Percentiles rank a stretch among this genome's conserved stretches.
phyloP scores from a whole-genome alignment of 2,888 invertebrate species.

The Brachyptera risi region DNA sequence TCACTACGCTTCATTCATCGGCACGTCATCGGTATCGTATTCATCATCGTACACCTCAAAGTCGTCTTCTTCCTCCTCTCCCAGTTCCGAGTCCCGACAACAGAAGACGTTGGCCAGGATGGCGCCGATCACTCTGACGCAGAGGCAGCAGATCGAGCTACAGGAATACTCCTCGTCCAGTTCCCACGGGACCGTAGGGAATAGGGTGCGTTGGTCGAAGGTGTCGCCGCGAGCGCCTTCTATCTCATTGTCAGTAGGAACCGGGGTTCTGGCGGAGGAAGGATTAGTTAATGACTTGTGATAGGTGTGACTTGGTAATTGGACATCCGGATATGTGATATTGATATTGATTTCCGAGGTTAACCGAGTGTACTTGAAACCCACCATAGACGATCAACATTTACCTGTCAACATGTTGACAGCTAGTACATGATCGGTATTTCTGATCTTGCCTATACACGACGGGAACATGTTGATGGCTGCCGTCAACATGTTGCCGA shows the following conservation, averaged over 20 bases:
- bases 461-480: too few species aligned
- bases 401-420: too few species aligned
- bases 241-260: not conserved
- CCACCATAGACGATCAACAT: too few species aligned
- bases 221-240: not conserved
- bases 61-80: not conserved
- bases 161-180: not conserved
- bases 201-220: not conserved
- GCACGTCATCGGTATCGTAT: too few species aligned
- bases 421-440: too few species aligned
- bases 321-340: not conserved
- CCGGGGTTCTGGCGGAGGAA: not conserved
- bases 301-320: not conserved
- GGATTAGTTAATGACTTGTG: too few species aligned
- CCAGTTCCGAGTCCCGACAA: not conserved
- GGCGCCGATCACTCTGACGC: not conserved
- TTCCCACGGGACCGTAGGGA: not conserved
- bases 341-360: too few species aligned
- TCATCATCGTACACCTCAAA: slow-evolving; percentile 4
- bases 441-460: too few species aligned
- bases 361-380: too few species aligned
- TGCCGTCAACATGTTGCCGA: too few species aligned
- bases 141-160: not conserved
- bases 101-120: not conserved
- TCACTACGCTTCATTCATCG: too few species aligned